These are phyloP conservation scores for Drosophila phalerata DNA, from an alignment of 2,888 invertebrate species.

Conservation along the genomic window DNA sequence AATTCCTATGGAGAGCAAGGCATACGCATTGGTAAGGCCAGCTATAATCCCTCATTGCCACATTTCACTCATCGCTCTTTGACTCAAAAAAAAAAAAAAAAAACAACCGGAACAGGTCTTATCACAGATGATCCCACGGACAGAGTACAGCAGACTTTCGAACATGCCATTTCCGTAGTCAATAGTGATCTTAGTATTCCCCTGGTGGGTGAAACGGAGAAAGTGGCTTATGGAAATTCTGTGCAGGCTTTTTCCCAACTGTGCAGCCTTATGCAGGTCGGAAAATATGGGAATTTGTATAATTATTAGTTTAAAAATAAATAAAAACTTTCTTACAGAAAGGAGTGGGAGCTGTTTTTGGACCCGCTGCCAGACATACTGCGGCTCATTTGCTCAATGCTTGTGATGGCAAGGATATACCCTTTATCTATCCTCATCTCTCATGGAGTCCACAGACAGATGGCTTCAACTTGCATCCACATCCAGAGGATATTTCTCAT, in stretches of 20 bases:
- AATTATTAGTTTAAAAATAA: neutral
- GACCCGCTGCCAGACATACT: constrained; percentile 89
- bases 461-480: constrained; percentile 90
- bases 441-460: constrained; percentile 87
- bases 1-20: constrained; percentile 46
- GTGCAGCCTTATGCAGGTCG: constrained; percentile 87
- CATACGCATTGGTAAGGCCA: constrained; percentile 65
- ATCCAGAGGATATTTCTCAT: constrained; percentile 87
- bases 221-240: constrained; percentile 87
- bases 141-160: constrained; percentile 76
- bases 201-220: constrained; percentile 71
- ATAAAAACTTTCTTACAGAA: constrained; percentile 82
- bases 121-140: constrained; percentile 79
- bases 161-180: constrained; percentile 81
- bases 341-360: constrained; percentile 93
- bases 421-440: constrained; percentile 92
- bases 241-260: constrained; percentile 86
- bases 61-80: constrained; percentile 20
- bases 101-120: constrained; percentile 72
- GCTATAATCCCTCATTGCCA: neutral
- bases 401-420: constrained; percentile 93
- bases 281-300: neutral
- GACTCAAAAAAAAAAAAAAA: constrained; percentile 40
- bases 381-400: constrained; percentile 93
- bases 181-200: constrained; percentile 79